These are phyloP conservation scores for Mesorhabditis spiculigera DNA, from an alignment of 2,888 invertebrate genomes.

Conservation along the genomic window DNA sequence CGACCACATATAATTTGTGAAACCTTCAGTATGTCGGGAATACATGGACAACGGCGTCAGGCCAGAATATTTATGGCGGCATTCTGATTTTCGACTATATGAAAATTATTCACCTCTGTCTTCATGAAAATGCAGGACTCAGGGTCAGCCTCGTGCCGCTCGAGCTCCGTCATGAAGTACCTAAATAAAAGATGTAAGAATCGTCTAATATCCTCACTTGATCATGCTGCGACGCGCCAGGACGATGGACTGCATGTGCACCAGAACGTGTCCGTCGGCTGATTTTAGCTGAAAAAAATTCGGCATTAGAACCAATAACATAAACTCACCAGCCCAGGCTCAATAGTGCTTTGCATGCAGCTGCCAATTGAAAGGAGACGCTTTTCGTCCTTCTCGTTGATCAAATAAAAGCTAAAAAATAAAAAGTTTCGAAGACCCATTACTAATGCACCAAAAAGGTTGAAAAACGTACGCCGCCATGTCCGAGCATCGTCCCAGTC, in stretches of 20 bases:
- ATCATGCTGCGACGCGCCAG: constrained; percentile 25
- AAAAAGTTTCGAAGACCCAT: neutral
- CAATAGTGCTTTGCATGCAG: neutral
- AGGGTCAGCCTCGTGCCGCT: neutral
- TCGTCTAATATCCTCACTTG: constrained; percentile 6
- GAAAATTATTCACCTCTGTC: neutral
- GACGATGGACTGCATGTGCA: constrained; percentile 28
- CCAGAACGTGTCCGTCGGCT: constrained; percentile 19
- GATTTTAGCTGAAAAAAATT: constrained; percentile 10
- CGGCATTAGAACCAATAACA: neutral
- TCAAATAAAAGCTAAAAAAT: constrained; percentile 24
- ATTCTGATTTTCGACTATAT: too few species aligned
- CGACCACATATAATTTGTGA: too few species aligned
- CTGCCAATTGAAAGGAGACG: constrained; percentile 18
- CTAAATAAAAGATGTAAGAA: constrained; percentile 9
- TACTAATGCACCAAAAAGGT: neutral
- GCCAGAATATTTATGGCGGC: too few species aligned
- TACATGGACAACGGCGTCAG: too few species aligned
- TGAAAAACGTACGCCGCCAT: constrained; percentile 15
- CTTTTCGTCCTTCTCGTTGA: constrained; percentile 29
- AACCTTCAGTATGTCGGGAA: too few species aligned
- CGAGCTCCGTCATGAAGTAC: constrained; percentile 16
- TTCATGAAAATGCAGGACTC: constrained; percentile 17
- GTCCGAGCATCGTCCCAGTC: constrained; percentile 14
- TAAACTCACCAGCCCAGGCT: neutral